Base-by-base conservation (phyloP, 2,888 invertebrate species). In the Eulithis prunata region DNA sequence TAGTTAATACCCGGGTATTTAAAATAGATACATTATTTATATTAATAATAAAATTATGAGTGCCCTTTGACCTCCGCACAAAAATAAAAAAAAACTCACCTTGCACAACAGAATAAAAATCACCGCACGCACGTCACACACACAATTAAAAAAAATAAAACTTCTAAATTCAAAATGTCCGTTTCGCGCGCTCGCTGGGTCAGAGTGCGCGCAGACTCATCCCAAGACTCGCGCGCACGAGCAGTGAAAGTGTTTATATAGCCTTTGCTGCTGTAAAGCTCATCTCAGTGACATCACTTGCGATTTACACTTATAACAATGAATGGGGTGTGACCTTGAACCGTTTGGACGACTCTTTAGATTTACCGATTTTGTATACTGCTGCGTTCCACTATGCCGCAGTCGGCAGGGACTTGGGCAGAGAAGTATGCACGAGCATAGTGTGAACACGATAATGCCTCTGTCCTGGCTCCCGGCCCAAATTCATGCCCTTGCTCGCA, bases 191-290 rank as follows among this genome's bases (percentile, higher is more conserved):
- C 79, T 76, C 70, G 79, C 77, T 78, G 81, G 90, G 89, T 91
- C 90, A 90, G 89, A 89, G 91, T 89, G 89, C 90, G 87, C 79
- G 80, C 88, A 78, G 82, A 79, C 78, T 81, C 85, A 85, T 86
- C 85, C 82, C 86, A 85, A 87, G 85, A 90, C 91, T 91, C 89
- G 78, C 79, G 89, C 81, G 89, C 84, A 77, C 76, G 78, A 68
- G 62, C 71, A 85, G 92, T 87, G 92, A 92, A 91, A 91, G 92
- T 89, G 85, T 78, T 90, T 92, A 90, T 92, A 92, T 92, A 92
- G 90, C 90, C 86, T 89, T 74, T 80, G 80, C 76, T 86, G 87
- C 86, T 84, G 78, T 77, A 73, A 67, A 75, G 79, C 79, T 81
- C 78, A 69, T 78, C 66, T 71, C 64, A 49, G 69, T 86, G 87